These are phyloP conservation scores for Calliphora vicina DNA, from an alignment of 1,140 invertebrate species.

Conservation along the genomic window DNA sequence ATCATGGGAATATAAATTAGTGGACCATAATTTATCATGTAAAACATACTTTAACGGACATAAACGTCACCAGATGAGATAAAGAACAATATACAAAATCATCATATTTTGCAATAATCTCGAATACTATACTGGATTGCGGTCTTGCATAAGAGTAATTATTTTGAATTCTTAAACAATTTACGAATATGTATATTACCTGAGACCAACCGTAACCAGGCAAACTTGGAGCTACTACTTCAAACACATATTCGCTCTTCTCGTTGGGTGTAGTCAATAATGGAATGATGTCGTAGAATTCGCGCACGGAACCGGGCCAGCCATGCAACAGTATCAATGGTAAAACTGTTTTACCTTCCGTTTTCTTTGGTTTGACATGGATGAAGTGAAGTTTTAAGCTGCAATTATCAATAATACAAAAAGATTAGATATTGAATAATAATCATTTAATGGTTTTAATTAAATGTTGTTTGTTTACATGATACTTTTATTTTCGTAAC, in stretches of 20 bases:
- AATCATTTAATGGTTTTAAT: too few species aligned
- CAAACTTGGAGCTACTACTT: constrained; percentile 80
- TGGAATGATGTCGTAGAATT: constrained; percentile 85
- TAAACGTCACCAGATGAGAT: too few species aligned
- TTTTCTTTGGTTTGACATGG: constrained; percentile 67
- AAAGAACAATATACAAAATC: too few species aligned
- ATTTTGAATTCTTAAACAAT: too few species aligned
- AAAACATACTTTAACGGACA: too few species aligned
- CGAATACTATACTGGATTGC: too few species aligned
- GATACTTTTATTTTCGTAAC: too few species aligned
- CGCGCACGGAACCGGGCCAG: constrained; percentile 89
- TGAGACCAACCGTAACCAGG: constrained; percentile 89
- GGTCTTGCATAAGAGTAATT: too few species aligned
- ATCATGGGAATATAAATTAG: too few species aligned
- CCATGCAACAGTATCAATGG: constrained; percentile 84
- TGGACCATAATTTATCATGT: too few species aligned
- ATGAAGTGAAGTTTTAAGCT: constrained; percentile 80
- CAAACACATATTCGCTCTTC: constrained; percentile 75
- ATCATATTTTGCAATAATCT: too few species aligned
- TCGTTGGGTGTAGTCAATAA: constrained; percentile 69
- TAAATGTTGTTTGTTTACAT: too few species aligned
- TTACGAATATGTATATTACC: constrained; percentile 55
- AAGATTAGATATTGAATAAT: background rate
- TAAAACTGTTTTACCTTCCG: constrained; percentile 66
- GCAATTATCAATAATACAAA: constrained; percentile 39